Conservation (phyloP, 1,140 invertebrate genomes). For the Battus philenor region DNA sequence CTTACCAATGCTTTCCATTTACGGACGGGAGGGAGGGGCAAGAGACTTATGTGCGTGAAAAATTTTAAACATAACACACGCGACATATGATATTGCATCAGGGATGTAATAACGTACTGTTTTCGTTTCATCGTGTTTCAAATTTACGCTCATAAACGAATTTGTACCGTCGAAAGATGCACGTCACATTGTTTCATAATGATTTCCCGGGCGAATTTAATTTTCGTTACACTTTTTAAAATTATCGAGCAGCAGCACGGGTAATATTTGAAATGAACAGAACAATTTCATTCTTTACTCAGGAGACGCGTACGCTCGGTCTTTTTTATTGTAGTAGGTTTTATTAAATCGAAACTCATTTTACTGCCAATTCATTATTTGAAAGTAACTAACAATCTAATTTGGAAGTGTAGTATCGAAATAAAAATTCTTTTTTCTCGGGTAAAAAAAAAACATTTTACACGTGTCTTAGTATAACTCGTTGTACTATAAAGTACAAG, state of each 20-base stretch:
- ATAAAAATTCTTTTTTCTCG: too few species aligned
- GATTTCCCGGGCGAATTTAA: conserved; percentile 35
- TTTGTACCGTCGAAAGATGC: conserved; percentile 1
- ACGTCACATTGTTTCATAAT: conserved; percentile 11
- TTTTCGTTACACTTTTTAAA: conserved; percentile 23
- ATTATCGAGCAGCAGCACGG: too few species aligned
- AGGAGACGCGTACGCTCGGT: too few species aligned
- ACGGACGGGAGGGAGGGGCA: too few species aligned
- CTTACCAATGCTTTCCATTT: conserved; percentile 41
- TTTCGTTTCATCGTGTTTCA: conserved; percentile 2
- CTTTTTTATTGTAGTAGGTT: too few species aligned
- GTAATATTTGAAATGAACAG: too few species aligned
- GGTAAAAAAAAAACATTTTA: too few species aligned
- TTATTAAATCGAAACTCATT: too few species aligned
- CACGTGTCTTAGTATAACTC: too few species aligned
- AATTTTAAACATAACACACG: conserved; percentile 5
- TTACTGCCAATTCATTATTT: too few species aligned
- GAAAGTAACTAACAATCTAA: too few species aligned
- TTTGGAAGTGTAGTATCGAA: too few species aligned
- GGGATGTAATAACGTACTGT: not conserved
- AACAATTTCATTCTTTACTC: conserved; percentile 43
- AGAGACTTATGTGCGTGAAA: conserved; percentile 26
- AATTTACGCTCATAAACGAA: not conserved
- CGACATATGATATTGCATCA: not conserved
- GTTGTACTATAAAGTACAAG: not conserved